Evolutionary conservation across 2,888 invertebrate genomes (phyloP).

Genomic region (Calameuta idolon): DNA sequence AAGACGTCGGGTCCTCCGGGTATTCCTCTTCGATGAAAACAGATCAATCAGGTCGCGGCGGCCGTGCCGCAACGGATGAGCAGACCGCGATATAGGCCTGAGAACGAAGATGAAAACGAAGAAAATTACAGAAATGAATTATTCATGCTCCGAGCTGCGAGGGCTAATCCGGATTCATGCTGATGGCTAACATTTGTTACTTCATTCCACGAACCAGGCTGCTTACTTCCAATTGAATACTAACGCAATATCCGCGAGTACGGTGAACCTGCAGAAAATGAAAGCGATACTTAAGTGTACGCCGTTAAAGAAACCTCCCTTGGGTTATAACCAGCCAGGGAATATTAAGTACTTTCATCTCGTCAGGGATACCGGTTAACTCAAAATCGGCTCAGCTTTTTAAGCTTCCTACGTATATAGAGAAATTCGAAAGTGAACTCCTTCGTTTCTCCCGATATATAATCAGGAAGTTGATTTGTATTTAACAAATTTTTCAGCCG

Average conservation of each 20-base stretch:
- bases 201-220: constrained; percentile 15
- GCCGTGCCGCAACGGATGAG: not conserved
- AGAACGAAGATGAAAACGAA: constrained; percentile 30
- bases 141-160: constrained; percentile 31
- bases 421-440: not conserved
- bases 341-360: not conserved
- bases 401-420: not conserved
- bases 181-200: constrained; percentile 29
- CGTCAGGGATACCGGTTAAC: not conserved
- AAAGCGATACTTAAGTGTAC: not conserved
- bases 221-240: constrained; percentile 17
- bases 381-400: not conserved
- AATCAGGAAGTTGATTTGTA: not conserved
- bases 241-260: constrained; percentile 10
- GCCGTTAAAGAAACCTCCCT: not conserved
- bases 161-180: constrained; percentile 30
- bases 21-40: not conserved
- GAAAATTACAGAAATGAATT: constrained; percentile 37
- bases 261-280: not conserved
- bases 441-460: not conserved
- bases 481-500: not conserved
- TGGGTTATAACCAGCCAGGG: not conserved
- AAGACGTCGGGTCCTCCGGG: not conserved
- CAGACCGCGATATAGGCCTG: constrained; percentile 10
- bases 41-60: constrained; percentile 5